These are phyloP conservation scores for Eupelmus urozonus DNA, from an alignment of 2,888 invertebrate genomes.

Conservation along the genomic window DNA sequence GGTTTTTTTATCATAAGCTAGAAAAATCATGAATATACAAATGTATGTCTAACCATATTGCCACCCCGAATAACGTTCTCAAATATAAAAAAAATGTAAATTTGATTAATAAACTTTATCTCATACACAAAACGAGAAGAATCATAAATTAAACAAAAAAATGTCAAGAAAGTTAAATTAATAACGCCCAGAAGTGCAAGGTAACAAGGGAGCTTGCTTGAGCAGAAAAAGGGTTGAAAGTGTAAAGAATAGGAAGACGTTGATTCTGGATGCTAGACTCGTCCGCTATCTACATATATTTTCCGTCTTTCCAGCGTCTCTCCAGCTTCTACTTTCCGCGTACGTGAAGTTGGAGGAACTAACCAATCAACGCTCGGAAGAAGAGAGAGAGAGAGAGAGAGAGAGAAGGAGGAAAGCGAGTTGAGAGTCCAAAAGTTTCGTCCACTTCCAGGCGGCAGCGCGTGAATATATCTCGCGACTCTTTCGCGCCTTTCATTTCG, in stretches of 20 bases:
- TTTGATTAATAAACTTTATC: too few relatives aligned
- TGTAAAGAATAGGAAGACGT: constrained; percentile 61
- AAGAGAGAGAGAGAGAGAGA: not conserved
- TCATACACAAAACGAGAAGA: too few relatives aligned
- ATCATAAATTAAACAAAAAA: too few relatives aligned
- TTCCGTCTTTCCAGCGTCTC: constrained; percentile 48
- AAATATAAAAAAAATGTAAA: too few relatives aligned
- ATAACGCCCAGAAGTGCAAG: not conserved
- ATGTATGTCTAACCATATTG: too few relatives aligned
- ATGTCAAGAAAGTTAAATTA: constrained; percentile 7
- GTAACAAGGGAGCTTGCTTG: not conserved
- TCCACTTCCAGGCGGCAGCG: too few relatives aligned
- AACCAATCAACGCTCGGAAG: constrained; percentile 51
- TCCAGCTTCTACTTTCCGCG: constrained; percentile 12
- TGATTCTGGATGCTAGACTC: constrained; percentile 63
- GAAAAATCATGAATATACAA: too few relatives aligned
- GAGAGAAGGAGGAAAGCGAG: not conserved
- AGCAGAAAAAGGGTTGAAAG: constrained; percentile 18
- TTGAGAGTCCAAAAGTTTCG: not conserved
- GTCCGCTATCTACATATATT: constrained; percentile 64
- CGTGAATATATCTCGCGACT: constrained; percentile 31
- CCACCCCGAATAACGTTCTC: too few relatives aligned
- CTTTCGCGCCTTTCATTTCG: constrained; percentile 37
- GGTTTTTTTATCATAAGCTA: too few relatives aligned
- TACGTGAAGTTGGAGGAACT: constrained; percentile 53